Percentiles rank a stretch among this genome's conserved stretches.
Evolutionary conservation across 23 tunicate genomes (phyloP).

Genomic region (Trididemnum miniatum): DNA sequence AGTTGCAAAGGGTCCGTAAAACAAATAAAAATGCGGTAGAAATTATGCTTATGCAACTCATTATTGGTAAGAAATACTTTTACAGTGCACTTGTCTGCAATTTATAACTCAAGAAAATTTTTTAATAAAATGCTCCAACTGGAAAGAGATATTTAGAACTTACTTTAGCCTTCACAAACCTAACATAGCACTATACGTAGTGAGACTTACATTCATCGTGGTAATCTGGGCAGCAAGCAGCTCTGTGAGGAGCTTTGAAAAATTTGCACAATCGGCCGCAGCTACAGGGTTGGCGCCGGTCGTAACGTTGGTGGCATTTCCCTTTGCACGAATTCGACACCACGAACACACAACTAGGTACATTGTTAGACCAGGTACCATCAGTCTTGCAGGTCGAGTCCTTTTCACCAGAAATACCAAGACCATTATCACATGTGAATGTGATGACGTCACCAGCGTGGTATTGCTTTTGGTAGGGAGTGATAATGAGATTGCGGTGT

Average conservation of each 20-base stretch:
- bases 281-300: neutral
- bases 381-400: neutral
- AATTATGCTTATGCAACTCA: too few relatives aligned
- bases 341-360: neutral
- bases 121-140: too few relatives aligned
- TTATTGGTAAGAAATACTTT: too few relatives aligned
- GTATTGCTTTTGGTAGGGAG: neutral
- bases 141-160: too few relatives aligned
- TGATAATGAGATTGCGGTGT: neutral
- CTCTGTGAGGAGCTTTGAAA: neutral
- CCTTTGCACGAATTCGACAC: neutral
- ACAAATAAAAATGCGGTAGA: too few relatives aligned
- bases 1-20: too few relatives aligned
- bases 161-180: too few relatives aligned
- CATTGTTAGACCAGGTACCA: neutral
- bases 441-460: neutral
- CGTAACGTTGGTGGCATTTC: neutral
- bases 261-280: constrained; percentile 9
- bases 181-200: too few relatives aligned
- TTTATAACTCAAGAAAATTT: too few relatives aligned
- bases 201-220: neutral
- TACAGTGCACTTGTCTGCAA: too few relatives aligned
- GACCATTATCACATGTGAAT: neutral
- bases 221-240: constrained; percentile 12
- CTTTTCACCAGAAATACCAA: neutral